Base-by-base conservation (phyloP, 2,113 vertebrate species). In the Rhinolophus sinicus region DNA sequence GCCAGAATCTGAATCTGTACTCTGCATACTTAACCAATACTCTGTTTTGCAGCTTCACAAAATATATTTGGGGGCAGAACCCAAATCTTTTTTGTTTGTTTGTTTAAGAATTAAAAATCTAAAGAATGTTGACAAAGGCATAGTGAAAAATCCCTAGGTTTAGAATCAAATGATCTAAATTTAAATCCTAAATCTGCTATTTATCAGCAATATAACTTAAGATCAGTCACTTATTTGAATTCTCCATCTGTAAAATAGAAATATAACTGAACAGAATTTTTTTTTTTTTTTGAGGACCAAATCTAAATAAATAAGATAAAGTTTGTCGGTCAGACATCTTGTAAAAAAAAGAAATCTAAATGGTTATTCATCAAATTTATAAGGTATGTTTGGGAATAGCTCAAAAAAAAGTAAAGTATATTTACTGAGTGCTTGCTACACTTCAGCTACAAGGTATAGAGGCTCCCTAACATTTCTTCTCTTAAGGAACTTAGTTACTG, bases 231-330 rank as follows among this genome's bases (percentile, higher is more conserved):
- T 70, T 50, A 88, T 26, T 38, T 65, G 47, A 38, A 47, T 90
- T 95, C 16, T 33, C 4, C 35, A 47, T 72, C 60, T n/a, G 12
- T 47, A 81, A 75, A 92, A 80, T 2, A 80, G 58, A 85, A 40
- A 26, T 50, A 89, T 75, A 21, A 89, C 8, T 90, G 60, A 78
- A 65, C 11, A 64, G 35, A 58, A 54, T 64, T 60, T 9, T 81
- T 8, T 73, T 81, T 8, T 73, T 58, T 76, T 64, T 64, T 62
- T n/a, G 47, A 58, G 60, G 35, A 54, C 40, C 56, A 82, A 77
- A 30, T 88, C 33, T 77, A 92, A 92, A 62, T 56, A 87, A 86
- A 33, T 87, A 73, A 77, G 30, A 92, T 88, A 88, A 72, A 95
- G 88, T 7, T 47, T n/a, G 13, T 88, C 11, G 85, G 21, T 52